Percentiles rank a stretch among this genome's conserved stretches.
Conservation (phyloP, 2,888 invertebrate genomes). For the Diplolepis rosae region DNA sequence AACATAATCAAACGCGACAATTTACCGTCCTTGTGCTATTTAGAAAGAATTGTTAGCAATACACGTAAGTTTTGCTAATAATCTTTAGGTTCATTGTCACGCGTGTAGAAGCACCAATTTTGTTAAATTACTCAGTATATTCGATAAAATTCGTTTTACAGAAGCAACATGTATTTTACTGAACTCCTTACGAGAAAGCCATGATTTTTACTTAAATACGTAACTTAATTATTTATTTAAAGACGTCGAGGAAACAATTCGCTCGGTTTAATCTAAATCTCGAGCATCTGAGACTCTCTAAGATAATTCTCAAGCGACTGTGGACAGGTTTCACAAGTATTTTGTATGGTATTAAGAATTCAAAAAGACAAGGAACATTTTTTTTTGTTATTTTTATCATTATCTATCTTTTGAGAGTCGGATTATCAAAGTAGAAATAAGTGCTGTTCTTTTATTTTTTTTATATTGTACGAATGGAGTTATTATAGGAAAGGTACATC, state of each 20-base stretch:
- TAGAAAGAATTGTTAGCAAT: background rate
- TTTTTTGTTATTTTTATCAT: background rate
- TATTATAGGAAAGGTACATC: slow-evolving; percentile 5
- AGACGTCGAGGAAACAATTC: background rate
- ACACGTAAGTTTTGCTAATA: background rate
- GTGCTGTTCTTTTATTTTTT: slow-evolving; percentile 28
- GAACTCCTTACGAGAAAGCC: background rate
- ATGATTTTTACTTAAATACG: slow-evolving; percentile 17
- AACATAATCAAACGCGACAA: background rate
- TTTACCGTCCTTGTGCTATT: slow-evolving; percentile 1
- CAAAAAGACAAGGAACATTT: background rate
- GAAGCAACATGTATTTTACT: background rate
- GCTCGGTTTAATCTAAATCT: background rate
- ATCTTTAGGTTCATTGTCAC: slow-evolving; percentile 1
- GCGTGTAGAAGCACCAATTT: background rate
- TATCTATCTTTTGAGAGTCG: slow-evolving; percentile 15
- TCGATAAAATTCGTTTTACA: background rate
- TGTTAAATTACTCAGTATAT: background rate
- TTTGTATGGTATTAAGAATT: background rate
- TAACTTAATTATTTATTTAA: slow-evolving; percentile 18
- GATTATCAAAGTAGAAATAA: slow-evolving; percentile 21
- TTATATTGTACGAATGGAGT: background rate
- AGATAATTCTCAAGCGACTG: background rate
- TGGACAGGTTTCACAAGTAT: background rate
- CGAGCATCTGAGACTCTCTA: background rate